Evolutionary conservation across 2,113 vertebrate genomes (phyloP).

Genomic region (Heterocephalus glaber): DNA sequence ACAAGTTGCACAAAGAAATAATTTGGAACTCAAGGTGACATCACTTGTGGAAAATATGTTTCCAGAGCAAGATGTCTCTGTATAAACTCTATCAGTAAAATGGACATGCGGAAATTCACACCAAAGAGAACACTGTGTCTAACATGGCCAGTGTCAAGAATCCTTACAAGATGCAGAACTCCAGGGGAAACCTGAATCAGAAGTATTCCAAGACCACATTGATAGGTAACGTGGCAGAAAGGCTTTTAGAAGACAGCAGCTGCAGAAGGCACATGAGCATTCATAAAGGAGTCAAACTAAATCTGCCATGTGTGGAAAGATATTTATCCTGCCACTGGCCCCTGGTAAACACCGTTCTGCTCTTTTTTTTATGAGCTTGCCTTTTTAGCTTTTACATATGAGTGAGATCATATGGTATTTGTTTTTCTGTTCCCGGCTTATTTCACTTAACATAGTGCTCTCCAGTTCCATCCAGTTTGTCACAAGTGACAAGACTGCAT

Average conservation of each 20-base stretch:
- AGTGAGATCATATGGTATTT: neutral
- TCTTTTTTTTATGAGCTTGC: neutral
- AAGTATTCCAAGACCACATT: constrained; percentile 86
- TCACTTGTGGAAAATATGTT: constrained; percentile 69
- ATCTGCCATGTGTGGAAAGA: constrained; percentile 92
- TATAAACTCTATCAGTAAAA: constrained; percentile 75
- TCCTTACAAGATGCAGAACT: constrained; percentile 75
- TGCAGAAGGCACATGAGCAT: constrained; percentile 91
- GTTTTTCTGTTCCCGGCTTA: neutral
- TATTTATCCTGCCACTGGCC: constrained; percentile 81
- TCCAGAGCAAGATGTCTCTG: constrained; percentile 74
- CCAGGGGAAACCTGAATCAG: constrained; percentile 69
- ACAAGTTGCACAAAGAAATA: constrained; percentile 74
- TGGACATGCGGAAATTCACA: constrained; percentile 74
- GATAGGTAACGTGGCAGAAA: constrained; percentile 87
- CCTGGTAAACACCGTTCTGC: neutral
- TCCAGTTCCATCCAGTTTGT: neutral
- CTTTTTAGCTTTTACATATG: neutral
- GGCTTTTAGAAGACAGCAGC: constrained; percentile 91
- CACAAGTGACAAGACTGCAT: neutral
- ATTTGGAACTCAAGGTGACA: constrained; percentile 60
- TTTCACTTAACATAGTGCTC: neutral
- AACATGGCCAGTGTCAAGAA: constrained; percentile 74
- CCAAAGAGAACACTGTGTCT: constrained; percentile 76
- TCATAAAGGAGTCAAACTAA: constrained; percentile 91